Evolutionary conservation across 2,113 vertebrate genomes (phyloP), one percentile per base, ranked within the genome.

Genomic region (Cnemophilus loriae): DNA sequence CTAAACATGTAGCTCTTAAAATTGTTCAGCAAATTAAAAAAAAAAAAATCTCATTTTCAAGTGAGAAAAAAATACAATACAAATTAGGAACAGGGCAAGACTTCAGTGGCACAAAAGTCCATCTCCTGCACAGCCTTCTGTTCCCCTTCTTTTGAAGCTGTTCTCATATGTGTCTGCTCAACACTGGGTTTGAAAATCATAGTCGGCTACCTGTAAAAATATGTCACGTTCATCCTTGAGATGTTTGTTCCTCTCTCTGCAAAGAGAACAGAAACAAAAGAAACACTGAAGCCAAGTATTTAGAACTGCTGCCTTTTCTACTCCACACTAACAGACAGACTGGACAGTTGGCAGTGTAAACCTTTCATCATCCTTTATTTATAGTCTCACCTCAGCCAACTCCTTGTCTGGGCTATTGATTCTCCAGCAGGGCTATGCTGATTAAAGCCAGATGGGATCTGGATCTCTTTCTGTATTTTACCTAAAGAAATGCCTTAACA

Each of bases 241-340:
- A 87, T 99, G 98, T 87, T 99, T 99, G 97, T 99, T 99, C 97
- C 99, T 99, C 97, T 99, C 99, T 97, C 99, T 99, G 95, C 13
- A 95, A 88, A 70, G 23, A 68, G 44, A 84, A 80, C 23, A 83
- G 26, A 75, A 95, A 69, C 53, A 87, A 81, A 85, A 75, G 14
- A 79, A 93, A 84, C 26, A 83, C 24, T 68, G 41, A 88, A 44
- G 24, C 35, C 67, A 88, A 71, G 21, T 80, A 55, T 79, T 61
- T 68, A 41, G 46, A 84, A 74, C 41, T 77, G 61, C 56, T 82
- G 50, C 44, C n/a, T 86, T 65, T 90, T 77, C 53, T 61, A 11
- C 42, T 80, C 28, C 37, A 19, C 11, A 27, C 26, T 32, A 81
- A 12, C 26, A 90, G 41, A 65, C 30, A 68, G 33, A 50, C 35